Base-by-base conservation (phyloP, 1,140 invertebrate species). In the Drosophila funebris region DNA sequence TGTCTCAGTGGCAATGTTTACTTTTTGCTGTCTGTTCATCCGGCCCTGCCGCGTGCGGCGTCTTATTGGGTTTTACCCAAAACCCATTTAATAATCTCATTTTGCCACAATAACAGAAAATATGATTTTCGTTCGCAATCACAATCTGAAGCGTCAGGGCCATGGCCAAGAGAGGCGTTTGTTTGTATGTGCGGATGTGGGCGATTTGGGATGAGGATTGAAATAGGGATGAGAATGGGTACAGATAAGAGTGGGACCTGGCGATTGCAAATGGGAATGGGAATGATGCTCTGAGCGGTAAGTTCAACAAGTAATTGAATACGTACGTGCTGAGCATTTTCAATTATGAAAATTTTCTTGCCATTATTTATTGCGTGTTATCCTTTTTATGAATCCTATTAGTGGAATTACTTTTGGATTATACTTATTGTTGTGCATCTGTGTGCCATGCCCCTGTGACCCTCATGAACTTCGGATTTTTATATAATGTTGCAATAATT, bases 1-100 rank as follows among this genome's bases (percentile, higher is more conserved):
- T 85, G 82, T 78, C 81, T 73, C 74, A 57, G 74, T 73, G 71
- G 72, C 70, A 71, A 71, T 84, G 73, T 84, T 84, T 84, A 76
- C 80, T 81, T 58, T 78, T 73, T 76, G 82, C 63, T 64, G 78
- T 76, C 77, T 81, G 82, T 58, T 71, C 57, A 18, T 46, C 20
- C 20, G 29, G 46, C 13, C 18, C 56, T 14, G 41, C 48, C 54
- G 80, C 66, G 60, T 63, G 61, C 48, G 56, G 27, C 64, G 64
- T 75, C 83, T 89, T 89, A 89, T 89, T 77, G 82, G 84, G 76
- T 75, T 77, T 89, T 77, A 79, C 70, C 73, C 82, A 90, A 89
- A 88, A 84, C 87, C 82, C 87, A 90, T 90, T 90, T 90, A 90
- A 90, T 90, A 90, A 90, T 90, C 87, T 90, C 87, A 90, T 90